A percentile compares a stretch with the other conserved stretches of the same genome.
Evolutionary conservation across 1,140 invertebrate species (phyloP).

Genomic region (Bactericera cockerelli): DNA sequence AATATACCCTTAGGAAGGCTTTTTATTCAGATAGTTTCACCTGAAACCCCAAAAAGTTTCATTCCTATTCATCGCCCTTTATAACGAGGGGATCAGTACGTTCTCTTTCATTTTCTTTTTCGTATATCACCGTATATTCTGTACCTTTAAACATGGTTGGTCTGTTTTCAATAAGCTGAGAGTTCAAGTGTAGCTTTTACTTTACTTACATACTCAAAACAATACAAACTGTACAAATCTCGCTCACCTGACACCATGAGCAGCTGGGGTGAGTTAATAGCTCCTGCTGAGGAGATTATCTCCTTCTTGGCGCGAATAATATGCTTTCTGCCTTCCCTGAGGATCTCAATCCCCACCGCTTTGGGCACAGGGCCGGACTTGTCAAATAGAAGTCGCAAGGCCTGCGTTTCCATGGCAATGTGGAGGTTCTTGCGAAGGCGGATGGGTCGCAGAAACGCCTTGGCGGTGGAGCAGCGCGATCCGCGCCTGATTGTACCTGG

Average conservation of each 20-base stretch:
- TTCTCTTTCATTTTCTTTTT: no score
- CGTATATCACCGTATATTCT: no score
- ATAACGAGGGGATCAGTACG: no score
- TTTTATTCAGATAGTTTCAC: no score
- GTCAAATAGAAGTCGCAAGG: conserved; percentile 50
- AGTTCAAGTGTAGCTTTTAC: no score
- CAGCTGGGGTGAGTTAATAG: conserved; percentile 66
- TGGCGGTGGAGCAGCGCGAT: conserved; percentile 71
- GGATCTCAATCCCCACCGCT: conserved; percentile 60
- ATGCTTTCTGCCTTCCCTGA: conserved; percentile 43
- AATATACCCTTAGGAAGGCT: no score
- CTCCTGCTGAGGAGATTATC: conserved; percentile 63
- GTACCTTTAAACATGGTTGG: no score
- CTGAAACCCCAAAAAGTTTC: no score
- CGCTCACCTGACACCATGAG: conserved; percentile 55
- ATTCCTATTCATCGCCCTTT: no score
- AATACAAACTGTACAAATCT: no score
- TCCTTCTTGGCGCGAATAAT: conserved; percentile 53
- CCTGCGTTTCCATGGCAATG: conserved; percentile 62
- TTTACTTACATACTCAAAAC: no score
- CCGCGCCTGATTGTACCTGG: conserved; percentile 58
- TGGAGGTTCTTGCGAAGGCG: conserved; percentile 62
- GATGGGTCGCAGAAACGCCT: conserved; percentile 71
- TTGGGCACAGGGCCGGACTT: conserved; percentile 26
- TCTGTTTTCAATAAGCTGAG: no score